A percentile compares a stretch with the other conserved stretches of the same genome.
phyloP scores from a whole-genome alignment of 2,113 vertebrate species.

The Mugil cephalus region DNA sequence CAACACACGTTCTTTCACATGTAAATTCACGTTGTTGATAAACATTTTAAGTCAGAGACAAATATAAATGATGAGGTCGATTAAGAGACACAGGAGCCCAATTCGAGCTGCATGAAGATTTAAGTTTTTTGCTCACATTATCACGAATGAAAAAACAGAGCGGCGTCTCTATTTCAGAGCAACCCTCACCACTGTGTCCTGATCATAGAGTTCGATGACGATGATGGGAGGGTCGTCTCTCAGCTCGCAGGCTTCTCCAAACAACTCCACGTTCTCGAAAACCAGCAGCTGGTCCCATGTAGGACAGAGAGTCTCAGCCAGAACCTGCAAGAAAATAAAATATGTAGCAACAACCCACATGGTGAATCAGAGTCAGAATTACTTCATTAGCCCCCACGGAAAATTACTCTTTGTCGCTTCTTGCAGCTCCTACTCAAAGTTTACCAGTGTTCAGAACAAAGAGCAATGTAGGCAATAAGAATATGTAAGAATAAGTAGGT shows the following conservation, averaged over 20 bases:
- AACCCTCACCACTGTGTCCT: slow-evolving; percentile 91
- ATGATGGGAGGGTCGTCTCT: slow-evolving; percentile 95
- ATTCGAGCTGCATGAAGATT: slow-evolving; percentile 18
- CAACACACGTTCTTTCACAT: slow-evolving; percentile 60
- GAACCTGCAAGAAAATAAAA: slow-evolving; percentile 78
- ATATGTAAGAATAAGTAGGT: too few species aligned
- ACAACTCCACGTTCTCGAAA: slow-evolving; percentile 93
- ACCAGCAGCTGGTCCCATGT: slow-evolving; percentile 97
- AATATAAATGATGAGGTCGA: slow-evolving; percentile 22
- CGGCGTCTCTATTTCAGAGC: slow-evolving; percentile 6
- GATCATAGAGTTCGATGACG: slow-evolving; percentile 95
- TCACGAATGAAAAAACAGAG: slow-evolving; percentile 24
- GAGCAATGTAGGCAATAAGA: too few species aligned
- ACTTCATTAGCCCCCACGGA: too few species aligned
- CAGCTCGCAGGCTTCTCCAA: slow-evolving; percentile 91
- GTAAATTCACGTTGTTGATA: slow-evolving; percentile 11
- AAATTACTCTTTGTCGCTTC: too few species aligned
- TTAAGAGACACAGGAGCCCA: not conserved
- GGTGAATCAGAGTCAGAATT: too few species aligned
- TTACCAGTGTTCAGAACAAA: too few species aligned
- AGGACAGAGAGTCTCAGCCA: slow-evolving; percentile 95
- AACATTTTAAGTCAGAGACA: not conserved
- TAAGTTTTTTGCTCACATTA: slow-evolving; percentile 4
- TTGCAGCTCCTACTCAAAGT: too few species aligned
- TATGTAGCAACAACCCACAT: rapidly evolving